These are phyloP conservation scores for Stigmatopora argus DNA, from an alignment of 2,113 vertebrate species.

Conservation along the genomic window DNA sequence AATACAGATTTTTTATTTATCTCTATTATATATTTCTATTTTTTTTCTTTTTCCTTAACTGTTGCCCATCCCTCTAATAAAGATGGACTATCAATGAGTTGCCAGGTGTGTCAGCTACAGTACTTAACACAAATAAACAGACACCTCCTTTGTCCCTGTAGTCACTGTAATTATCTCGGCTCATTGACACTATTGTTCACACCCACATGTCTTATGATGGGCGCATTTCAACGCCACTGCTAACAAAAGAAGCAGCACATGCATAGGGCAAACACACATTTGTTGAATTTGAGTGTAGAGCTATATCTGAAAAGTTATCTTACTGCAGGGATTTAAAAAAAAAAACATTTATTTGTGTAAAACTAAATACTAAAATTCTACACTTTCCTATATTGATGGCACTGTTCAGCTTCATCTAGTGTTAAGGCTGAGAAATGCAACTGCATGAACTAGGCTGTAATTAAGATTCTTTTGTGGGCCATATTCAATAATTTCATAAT, in stretches of 20 bases:
- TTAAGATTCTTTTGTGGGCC: no score
- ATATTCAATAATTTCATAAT: no score
- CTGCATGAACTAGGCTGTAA: no score
- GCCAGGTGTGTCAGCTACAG: not conserved
- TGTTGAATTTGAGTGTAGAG: not conserved
- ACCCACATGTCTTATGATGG: not conserved
- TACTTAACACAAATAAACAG: constrained; percentile 1
- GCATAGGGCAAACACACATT: not conserved
- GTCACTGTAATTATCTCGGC: not conserved
- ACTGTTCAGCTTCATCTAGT: no score
- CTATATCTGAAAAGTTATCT: not conserved
- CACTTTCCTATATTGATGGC: no score
- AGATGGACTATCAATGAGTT: not conserved
- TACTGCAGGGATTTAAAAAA: not conserved
- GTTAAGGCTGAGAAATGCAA: no score
- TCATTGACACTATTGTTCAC: not conserved
- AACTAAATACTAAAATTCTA: no score
- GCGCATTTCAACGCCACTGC: not conserved
- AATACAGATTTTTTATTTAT: no score
- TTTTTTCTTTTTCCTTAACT: not conserved
- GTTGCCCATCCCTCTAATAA: not conserved
- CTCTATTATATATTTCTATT: no score
- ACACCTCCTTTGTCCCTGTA: not conserved
- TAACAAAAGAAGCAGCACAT: not conserved
- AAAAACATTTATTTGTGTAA: no score